Percentiles rank a stretch among this genome's conserved stretches.
Evolutionary conservation across 2,888 invertebrate genomes (phyloP).

Genomic region (Dorcus hopei): DNA sequence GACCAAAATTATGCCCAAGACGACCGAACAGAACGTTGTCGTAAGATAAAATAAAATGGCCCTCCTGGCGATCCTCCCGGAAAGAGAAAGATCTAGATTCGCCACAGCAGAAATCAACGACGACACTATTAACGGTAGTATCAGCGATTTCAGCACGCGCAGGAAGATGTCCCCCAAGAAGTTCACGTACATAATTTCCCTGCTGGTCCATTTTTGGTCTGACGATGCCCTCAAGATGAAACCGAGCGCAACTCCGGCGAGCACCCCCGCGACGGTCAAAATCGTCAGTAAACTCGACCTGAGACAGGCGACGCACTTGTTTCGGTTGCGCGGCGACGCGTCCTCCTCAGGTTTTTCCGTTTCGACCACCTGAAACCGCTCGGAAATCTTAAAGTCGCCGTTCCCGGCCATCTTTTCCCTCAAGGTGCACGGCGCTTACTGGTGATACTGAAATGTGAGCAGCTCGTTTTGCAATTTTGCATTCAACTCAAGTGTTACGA

Average conservation of each 20-base stretch:
- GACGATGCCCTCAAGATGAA: slow-evolving; percentile 47
- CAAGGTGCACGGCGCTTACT: too few species aligned
- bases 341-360: neutral
- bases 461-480: too few species aligned
- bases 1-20: slow-evolving; percentile 70
- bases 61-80: slow-evolving; percentile 63
- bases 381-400: too few species aligned
- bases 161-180: slow-evolving; percentile 71
- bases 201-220: slow-evolving; percentile 50
- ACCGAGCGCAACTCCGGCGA: slow-evolving; percentile 55
- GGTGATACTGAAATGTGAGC: too few species aligned
- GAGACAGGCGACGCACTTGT: slow-evolving; percentile 38
- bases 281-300: slow-evolving; percentile 55
- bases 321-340: slow-evolving; percentile 17
- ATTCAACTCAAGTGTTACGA: too few species aligned
- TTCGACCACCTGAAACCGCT: too few species aligned
- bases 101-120: slow-evolving; percentile 69
- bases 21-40: slow-evolving; percentile 67
- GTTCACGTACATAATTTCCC: slow-evolving; percentile 67
- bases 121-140: slow-evolving; percentile 69
- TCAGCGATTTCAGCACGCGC: slow-evolving; percentile 70
- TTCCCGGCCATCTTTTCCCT: too few species aligned
- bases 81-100: slow-evolving; percentile 63
- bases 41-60: slow-evolving; percentile 66
- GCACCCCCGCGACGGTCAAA: slow-evolving; percentile 57